Percentiles rank a stretch among this genome's conserved stretches.
Evolutionary conservation across 2,113 vertebrate genomes (phyloP).

Genomic region (Chloropsis cyanopogon): DNA sequence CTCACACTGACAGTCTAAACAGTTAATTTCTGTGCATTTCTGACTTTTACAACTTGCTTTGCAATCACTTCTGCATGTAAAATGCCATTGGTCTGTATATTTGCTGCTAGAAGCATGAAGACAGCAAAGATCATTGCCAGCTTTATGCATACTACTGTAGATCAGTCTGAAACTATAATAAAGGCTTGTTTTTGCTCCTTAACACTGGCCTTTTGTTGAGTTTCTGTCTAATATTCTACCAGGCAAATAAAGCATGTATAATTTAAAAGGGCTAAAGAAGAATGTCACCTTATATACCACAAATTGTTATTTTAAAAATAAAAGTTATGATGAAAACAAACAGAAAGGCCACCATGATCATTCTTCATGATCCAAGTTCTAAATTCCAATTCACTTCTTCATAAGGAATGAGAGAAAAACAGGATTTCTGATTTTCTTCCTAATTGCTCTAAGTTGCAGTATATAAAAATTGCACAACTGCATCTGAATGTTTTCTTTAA

Average conservation of each 20-base stretch:
- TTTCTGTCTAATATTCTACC: not conserved
- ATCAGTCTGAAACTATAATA: not conserved
- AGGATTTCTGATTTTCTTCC: not conserved
- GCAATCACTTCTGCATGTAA: not conserved
- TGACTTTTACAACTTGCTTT: not conserved
- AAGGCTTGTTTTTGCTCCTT: not conserved
- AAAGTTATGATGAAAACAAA: not conserved
- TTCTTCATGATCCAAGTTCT: not conserved
- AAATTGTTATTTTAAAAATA: not conserved
- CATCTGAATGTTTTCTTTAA: constrained; percentile 58
- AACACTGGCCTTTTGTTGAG: not conserved
- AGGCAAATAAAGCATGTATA: not conserved
- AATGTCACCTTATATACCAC: not conserved
- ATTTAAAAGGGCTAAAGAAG: not conserved
- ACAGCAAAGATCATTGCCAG: not conserved
- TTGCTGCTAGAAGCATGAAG: not conserved
- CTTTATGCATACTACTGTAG: not conserved
- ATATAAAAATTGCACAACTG: constrained; percentile 29
- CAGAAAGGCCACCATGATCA: accelerated
- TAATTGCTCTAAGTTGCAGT: not conserved
- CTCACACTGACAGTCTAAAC: not conserved
- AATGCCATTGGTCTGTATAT: not conserved
- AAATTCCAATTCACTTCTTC: not conserved
- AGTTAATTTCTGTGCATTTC: not conserved
- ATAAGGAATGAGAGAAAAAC: constrained; percentile 1